Evolutionary conservation across 2,797 vertebrate genomes (phyloP).

Genomic region (Lithobates pipiens): DNA sequence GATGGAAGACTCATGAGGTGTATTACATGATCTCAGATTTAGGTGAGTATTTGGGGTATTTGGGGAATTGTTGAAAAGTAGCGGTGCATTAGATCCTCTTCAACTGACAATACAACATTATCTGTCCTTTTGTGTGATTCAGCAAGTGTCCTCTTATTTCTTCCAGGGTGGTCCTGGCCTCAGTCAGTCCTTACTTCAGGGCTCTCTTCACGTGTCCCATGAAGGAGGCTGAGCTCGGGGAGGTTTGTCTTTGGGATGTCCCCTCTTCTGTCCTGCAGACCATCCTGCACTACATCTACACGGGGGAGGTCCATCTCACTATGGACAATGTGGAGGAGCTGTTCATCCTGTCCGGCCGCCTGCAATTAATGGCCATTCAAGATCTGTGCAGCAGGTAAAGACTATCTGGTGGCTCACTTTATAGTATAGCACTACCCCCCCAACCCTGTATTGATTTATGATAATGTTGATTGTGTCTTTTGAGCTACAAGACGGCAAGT

Average conservation of each 20-base stretch:
- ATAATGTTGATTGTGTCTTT: too few species aligned
- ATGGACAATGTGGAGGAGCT: slow-evolving; percentile 84
- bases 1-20: too few species aligned
- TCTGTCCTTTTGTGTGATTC: neutral
- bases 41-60: too few species aligned
- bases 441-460: too few species aligned
- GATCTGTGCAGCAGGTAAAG: slow-evolving; percentile 84
- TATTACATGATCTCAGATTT: too few species aligned
- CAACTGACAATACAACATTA: too few species aligned
- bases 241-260: slow-evolving; percentile 83
- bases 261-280: slow-evolving; percentile 81
- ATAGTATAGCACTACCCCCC: too few species aligned
- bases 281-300: slow-evolving; percentile 84
- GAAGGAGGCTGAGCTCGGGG: slow-evolving; percentile 82
- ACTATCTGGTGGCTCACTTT: too few species aligned
- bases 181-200: slow-evolving; percentile 84
- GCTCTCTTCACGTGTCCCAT: slow-evolving; percentile 85
- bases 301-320: slow-evolving; percentile 78
- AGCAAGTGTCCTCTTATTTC: neutral
- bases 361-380: slow-evolving; percentile 84
- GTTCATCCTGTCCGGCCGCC: slow-evolving; percentile 83
- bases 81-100: too few species aligned
- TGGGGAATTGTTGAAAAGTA: too few species aligned
- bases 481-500: too few species aligned
- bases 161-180: slow-evolving; percentile 81